Evolutionary conservation across 1,140 invertebrate genomes (phyloP).

Genomic region (Leptonema lineaticorne): DNA sequence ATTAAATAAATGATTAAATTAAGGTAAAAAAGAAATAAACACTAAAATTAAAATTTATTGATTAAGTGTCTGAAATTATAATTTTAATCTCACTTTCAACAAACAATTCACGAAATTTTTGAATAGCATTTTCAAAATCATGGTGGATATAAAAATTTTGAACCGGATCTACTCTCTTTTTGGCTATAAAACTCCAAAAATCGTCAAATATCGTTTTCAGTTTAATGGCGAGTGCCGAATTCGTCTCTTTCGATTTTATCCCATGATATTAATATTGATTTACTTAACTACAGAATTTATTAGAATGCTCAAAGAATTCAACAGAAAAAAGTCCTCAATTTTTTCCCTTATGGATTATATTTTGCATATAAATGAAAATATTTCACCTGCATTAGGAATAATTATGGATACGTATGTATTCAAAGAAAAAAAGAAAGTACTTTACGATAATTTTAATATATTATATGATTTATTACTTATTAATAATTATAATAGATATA

Average conservation of each 20-base stretch:
- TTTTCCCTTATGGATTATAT: neutral
- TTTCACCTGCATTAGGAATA: neutral
- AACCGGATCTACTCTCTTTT: neutral
- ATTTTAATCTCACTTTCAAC: too few relatives aligned
- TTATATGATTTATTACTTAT: neutral
- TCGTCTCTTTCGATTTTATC: neutral
- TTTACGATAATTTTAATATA: neutral
- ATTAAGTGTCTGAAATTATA: too few relatives aligned
- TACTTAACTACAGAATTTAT: neutral
- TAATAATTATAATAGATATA: neutral
- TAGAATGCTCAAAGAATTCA: constrained; percentile 4
- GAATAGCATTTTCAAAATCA: neutral
- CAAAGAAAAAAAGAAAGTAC: neutral
- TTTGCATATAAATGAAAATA: constrained; percentile 3
- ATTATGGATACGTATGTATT: neutral
- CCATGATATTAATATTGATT: neutral
- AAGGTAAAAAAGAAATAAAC: too few relatives aligned
- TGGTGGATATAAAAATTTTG: neutral
- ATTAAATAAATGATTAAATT: too few relatives aligned
- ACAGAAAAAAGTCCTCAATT: neutral
- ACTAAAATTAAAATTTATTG: too few relatives aligned
- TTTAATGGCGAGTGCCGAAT: neutral
- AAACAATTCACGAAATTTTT: too few relatives aligned
- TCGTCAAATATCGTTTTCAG: neutral
- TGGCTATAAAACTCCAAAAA: neutral